Conservation (phyloP, 1,140 invertebrate species). For the Drosophila triauraria region DNA sequence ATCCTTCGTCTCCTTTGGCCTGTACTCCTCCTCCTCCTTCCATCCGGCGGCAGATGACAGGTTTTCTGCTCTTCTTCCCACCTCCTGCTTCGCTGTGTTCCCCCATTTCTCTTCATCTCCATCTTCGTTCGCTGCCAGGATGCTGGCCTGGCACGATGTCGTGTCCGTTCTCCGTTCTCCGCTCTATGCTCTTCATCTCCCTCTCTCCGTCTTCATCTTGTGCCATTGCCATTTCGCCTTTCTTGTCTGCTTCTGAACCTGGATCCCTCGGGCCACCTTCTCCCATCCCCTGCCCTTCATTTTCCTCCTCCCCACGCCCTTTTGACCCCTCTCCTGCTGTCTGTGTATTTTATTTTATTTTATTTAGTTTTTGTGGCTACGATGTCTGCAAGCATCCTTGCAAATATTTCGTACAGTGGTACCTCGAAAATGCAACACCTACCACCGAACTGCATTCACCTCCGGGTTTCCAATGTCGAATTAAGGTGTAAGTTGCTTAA, state of each 20-base stretch:
- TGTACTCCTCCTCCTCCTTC: conserved; percentile 26
- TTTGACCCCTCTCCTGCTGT: conserved; percentile 9
- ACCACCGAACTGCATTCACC: too few relatives aligned
- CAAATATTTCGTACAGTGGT: conserved; percentile 24
- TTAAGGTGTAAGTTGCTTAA: not conserved
- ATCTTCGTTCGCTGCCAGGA: conserved; percentile 51
- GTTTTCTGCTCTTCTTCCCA: conserved; percentile 48
- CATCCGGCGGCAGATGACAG: conserved; percentile 61
- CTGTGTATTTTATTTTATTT: conserved; percentile 45
- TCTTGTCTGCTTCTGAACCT: conserved; percentile 34
- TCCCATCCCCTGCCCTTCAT: too few relatives aligned
- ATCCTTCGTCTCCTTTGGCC: conserved; percentile 36
- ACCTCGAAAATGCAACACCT: not conserved
- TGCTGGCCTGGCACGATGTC: conserved; percentile 56
- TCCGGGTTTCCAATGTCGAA: not conserved
- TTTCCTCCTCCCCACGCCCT: not conserved
- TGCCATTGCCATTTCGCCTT: conserved; percentile 44
- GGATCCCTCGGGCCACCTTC: conserved; percentile 16
- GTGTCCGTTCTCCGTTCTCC: conserved; percentile 54
- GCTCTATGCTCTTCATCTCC: conserved; percentile 19
- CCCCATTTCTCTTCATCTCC: conserved; percentile 11
- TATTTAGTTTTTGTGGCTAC: conserved; percentile 34
- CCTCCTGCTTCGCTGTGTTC: conserved; percentile 18
- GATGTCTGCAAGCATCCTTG: conserved; percentile 42
- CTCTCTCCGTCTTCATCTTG: conserved; percentile 35